These are phyloP conservation scores for Contarinia nasturtii DNA, from an alignment of 1,140 invertebrate species.

Conservation along the genomic window DNA sequence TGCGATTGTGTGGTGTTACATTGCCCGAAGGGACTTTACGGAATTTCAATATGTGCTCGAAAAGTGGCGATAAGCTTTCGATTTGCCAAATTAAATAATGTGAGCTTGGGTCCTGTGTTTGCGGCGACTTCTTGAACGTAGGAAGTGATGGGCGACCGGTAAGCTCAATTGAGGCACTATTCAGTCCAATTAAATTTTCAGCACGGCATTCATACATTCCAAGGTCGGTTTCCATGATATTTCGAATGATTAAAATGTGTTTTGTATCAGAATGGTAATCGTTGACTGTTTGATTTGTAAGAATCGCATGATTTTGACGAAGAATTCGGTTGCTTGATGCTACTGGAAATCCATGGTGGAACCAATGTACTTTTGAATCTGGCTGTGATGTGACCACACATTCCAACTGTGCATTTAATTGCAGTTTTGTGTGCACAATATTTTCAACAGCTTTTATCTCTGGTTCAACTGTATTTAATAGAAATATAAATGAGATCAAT, in stretches of 20 bases:
- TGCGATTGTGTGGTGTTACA: conserved; percentile 8
- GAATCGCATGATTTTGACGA: conserved; percentile 20
- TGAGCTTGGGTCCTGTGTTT: conserved; percentile 19
- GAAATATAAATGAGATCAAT: background rate
- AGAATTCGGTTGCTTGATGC: conserved; percentile 32
- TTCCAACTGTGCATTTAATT: conserved; percentile 41
- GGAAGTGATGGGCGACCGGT: conserved; percentile 33
- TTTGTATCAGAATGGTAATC: conserved; percentile 18
- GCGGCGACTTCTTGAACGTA: conserved; percentile 32
- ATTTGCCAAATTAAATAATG: conserved; percentile 52
- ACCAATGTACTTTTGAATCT: conserved; percentile 37
- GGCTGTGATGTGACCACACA: conserved; percentile 49
- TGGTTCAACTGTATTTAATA: conserved; percentile 51
- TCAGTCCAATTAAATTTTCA: conserved; percentile 44
- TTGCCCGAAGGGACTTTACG: conserved; percentile 20
- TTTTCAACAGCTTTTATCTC: conserved; percentile 35
- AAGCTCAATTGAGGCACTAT: conserved; percentile 30
- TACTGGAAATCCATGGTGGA: conserved; percentile 32
- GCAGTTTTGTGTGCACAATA: conserved; percentile 51
- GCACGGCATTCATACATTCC: conserved; percentile 60
- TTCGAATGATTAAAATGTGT: conserved; percentile 45
- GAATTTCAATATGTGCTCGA: conserved; percentile 46
- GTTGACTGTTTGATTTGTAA: conserved; percentile 8
- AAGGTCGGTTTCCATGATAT: conserved; percentile 46
- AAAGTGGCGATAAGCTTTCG: conserved; percentile 44